These are phyloP conservation scores for Hoplodrina ambigua DNA, from an alignment of 2,888 invertebrate species.

Conservation along the genomic window DNA sequence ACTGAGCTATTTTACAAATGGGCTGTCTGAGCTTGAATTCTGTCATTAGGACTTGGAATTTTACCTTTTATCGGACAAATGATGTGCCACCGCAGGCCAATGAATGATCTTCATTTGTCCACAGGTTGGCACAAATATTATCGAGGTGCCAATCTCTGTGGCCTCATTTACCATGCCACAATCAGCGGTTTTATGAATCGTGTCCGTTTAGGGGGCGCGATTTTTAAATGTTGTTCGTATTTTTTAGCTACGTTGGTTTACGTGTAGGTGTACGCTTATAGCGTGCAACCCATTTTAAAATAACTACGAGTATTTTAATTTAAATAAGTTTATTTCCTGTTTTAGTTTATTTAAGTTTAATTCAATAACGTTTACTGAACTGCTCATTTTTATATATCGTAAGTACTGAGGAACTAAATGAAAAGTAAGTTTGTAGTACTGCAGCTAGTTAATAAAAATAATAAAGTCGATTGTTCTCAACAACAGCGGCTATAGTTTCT, in stretches of 20 bases:
- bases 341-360: too few species aligned
- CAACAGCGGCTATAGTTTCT: slow-evolving; percentile 55
- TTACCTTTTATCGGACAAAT: slow-evolving; percentile 70
- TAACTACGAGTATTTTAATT: too few species aligned
- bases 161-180: slow-evolving; percentile 2
- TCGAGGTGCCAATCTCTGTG: slow-evolving; percentile 17
- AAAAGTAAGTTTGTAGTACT: neutral
- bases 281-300: too few species aligned
- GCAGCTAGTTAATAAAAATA: slow-evolving; percentile 23
- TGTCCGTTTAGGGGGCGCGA: neutral
- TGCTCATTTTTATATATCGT: neutral
- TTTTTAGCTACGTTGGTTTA: neutral
- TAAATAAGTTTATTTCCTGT: too few species aligned
- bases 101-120: slow-evolving; percentile 56
- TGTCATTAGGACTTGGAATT: slow-evolving; percentile 74
- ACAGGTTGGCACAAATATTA: slow-evolving; percentile 33
- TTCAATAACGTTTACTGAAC: too few species aligned
- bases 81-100: slow-evolving; percentile 44
- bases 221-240: neutral
- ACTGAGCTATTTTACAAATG: slow-evolving; percentile 74
- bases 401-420: neutral
- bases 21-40: slow-evolving; percentile 71
- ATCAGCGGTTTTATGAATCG: neutral
- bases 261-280: neutral
- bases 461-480: slow-evolving; percentile 44